These are phyloP conservation scores for Probaryconus sp. DNA, from an alignment of 1,140 invertebrate species.

Conservation along the genomic window DNA sequence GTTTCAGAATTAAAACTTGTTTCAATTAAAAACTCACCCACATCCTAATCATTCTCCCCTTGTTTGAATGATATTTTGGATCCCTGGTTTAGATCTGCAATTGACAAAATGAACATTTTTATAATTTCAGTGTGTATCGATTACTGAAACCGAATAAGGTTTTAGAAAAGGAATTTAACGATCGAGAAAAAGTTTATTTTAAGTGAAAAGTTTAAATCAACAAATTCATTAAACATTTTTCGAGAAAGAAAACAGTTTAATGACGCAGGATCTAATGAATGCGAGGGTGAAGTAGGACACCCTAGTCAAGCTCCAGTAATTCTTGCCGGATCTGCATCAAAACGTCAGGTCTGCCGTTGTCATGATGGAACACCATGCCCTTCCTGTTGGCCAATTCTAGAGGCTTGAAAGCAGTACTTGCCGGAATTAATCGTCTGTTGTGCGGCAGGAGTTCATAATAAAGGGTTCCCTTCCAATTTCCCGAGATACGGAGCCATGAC, in stretches of 20 bases:
- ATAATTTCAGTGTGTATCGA: no score
- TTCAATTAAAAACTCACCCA: no score
- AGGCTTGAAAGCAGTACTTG: conserved; percentile 39
- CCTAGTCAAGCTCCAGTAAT: conserved; percentile 46
- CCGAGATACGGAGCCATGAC: conserved; percentile 32
- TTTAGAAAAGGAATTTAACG: no score
- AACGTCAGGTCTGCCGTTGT: conserved; percentile 34
- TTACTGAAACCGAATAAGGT: no score
- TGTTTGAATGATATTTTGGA: no score
- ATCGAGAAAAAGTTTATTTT: no score
- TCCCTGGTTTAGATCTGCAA: no score
- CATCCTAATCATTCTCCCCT: no score
- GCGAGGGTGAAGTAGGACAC: conserved; percentile 39
- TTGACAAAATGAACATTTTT: no score
- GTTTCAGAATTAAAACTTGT: no score
- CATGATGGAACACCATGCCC: conserved; percentile 35
- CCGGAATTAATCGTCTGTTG: conserved; percentile 50
- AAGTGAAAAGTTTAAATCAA: no score
- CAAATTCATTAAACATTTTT: conserved; percentile 15
- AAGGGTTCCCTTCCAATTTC: conserved; percentile 35
- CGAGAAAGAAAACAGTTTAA: conserved; percentile 50
- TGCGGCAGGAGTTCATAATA: conserved; percentile 35
- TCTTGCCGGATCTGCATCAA: conserved; percentile 45
- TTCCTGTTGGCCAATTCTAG: conserved; percentile 44
- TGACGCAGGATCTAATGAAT: conserved; percentile 38